These are phyloP conservation scores for Drosophila colorata DNA, from an alignment of 2,888 invertebrate genomes.

Conservation along the genomic window DNA sequence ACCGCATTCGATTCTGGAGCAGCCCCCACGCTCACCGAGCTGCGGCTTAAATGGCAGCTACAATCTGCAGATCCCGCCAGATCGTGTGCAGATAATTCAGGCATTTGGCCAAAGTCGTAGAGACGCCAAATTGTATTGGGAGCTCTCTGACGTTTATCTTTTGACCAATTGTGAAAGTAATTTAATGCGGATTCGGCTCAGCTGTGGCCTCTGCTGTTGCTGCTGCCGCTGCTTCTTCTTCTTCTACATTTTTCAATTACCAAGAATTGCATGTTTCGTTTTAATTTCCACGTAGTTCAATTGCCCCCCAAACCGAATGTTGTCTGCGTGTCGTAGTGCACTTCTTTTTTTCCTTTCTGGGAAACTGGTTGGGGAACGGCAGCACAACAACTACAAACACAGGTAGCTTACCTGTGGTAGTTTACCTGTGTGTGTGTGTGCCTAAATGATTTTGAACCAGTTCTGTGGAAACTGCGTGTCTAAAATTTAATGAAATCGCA, in stretches of 20 bases:
- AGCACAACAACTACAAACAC: slow-evolving; percentile 3
- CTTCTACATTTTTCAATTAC: slow-evolving; percentile 72
- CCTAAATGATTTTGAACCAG: slow-evolving; percentile 77
- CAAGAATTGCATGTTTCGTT: slow-evolving; percentile 79
- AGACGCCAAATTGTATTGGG: slow-evolving; percentile 34
- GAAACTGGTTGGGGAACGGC: slow-evolving; percentile 59
- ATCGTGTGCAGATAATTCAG: slow-evolving; percentile 71
- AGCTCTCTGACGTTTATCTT: slow-evolving; percentile 66
- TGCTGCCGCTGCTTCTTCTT: slow-evolving; percentile 2
- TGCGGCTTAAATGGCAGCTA: slow-evolving; percentile 52
- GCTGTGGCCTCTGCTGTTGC: not conserved
- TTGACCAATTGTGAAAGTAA: slow-evolving; percentile 81
- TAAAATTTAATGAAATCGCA: slow-evolving; percentile 78
- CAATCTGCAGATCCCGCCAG: slow-evolving; percentile 36
- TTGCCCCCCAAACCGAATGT: slow-evolving; percentile 32
- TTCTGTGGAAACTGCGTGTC: slow-evolving; percentile 79
- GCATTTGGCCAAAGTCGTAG: slow-evolving; percentile 26
- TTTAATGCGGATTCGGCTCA: slow-evolving; percentile 64
- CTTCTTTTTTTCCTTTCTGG: slow-evolving; percentile 58
- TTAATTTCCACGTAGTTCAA: slow-evolving; percentile 71
- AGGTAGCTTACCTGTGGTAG: too few species aligned
- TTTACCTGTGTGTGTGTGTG: slow-evolving; percentile 41
- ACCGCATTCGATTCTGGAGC: slow-evolving; percentile 56
- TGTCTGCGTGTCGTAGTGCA: slow-evolving; percentile 66
- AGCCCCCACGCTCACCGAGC: slow-evolving; percentile 9